Conservation (phyloP, 2,113 vertebrate genomes). For the Vimba vimba region DNA sequence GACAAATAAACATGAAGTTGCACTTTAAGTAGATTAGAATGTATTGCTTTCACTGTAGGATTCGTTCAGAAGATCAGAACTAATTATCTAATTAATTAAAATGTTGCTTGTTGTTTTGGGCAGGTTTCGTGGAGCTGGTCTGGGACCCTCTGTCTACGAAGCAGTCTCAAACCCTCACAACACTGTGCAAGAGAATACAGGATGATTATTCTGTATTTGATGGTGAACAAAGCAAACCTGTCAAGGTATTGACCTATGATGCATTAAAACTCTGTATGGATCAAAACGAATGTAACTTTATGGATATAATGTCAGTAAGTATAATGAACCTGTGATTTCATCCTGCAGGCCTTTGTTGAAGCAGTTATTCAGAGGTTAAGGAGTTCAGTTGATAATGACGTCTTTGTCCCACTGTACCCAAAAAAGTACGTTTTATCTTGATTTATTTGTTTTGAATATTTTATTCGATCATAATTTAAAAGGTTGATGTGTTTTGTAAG, state of each 20-base stretch:
- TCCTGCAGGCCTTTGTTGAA: conserved; percentile 78
- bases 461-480: not conserved
- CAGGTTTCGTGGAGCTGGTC: conserved; percentile 82
- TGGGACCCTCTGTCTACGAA: conserved; percentile 90
- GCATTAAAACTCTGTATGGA: not conserved
- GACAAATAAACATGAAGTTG: too few relatives aligned
- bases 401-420: conserved; percentile 90
- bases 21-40: not conserved
- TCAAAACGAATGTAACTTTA: not conserved
- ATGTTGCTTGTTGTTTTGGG: not conserved
- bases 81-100: not conserved
- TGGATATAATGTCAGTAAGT: not conserved
- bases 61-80: not conserved
- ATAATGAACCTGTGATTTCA: not conserved
- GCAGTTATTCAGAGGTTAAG: conserved; percentile 78
- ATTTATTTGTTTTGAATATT: not conserved
- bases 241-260: conserved; percentile 76
- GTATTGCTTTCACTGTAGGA: conserved; percentile 7
- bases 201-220: conserved; percentile 77
- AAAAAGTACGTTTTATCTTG: conserved; percentile 67
- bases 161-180: conserved; percentile 81
- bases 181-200: conserved; percentile 78
- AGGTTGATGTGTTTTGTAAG: not conserved
- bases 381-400: conserved; percentile 87
- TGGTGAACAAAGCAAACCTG: conserved; percentile 77